Evolutionary conservation across 2,888 invertebrate genomes (phyloP), one percentile per base, ranked within the genome.

Genomic region (Patella caerulea): DNA sequence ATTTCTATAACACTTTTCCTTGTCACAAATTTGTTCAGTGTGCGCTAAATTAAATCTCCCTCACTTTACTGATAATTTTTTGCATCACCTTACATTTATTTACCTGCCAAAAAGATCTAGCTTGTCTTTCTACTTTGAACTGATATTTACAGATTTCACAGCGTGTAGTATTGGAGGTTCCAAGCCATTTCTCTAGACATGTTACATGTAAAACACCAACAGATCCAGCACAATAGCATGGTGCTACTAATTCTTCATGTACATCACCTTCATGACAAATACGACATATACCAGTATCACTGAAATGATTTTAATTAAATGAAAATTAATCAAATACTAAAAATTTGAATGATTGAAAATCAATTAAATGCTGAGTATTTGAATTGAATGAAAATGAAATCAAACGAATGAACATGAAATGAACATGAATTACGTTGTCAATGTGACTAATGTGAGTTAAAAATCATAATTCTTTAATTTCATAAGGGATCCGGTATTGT

Each of bases 121-220:
- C 88, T 75, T 87, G 94, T 54, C 95, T 93, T 84, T 93, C 93
- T 0, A 95, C 94, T n/a, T 93, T 91, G 87, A 95, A 96, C 74
- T 93, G 92, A 72, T 94, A 94, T 29, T 94, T 94, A 90, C 96
- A 96, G 29, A 96, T 93, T 89, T 96, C 96, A 88, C 96, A 96
- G 79, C 94, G 94, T 54, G 95, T 95, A 2, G 95, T 94, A 88
- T 95, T 95, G 2, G 95, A 95, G 3, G 92, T 88, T 29, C 93
- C 92, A 65, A 96, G 92, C 96, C 96, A 96, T 75, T 93, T 93
- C 91, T 96, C 95, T 84, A 96, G 91, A 88, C 96, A 96, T 78
- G 94, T 93, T 2, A 95, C 93, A 90, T 95, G 95, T 15, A 95
- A 94, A 76, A 94, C 93, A 0, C 95, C 95, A 83, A 95, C 94